Evolutionary conservation across 2,113 vertebrate genomes (phyloP).

Genomic region (Gymnocephalus cernua): DNA sequence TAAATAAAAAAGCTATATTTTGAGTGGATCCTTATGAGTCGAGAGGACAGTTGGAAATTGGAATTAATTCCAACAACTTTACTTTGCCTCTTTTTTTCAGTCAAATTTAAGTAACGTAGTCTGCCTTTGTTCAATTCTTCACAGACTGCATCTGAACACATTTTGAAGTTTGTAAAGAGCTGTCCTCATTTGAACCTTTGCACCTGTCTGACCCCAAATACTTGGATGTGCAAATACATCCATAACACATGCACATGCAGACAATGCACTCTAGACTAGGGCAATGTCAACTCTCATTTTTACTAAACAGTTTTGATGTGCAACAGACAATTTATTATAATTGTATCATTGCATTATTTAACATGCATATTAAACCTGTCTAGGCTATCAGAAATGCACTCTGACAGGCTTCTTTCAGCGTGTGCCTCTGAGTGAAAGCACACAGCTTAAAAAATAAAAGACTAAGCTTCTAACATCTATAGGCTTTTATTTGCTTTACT

Average conservation of each 20-base stretch:
- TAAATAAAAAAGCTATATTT: not conserved
- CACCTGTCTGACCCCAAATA: slow-evolving; percentile 74
- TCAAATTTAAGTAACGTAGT: too few relatives aligned
- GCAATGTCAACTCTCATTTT: not conserved
- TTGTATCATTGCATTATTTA: not conserved
- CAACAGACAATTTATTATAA: not conserved
- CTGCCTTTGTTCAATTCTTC: not conserved
- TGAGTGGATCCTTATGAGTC: not conserved
- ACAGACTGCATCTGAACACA: slow-evolving; percentile 12
- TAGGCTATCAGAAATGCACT: not conserved
- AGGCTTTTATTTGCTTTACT: slow-evolving; percentile 39
- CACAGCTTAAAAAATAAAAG: slow-evolving; percentile 16
- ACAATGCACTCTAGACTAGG: not conserved
- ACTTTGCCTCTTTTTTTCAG: not conserved
- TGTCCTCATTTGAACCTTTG: slow-evolving; percentile 54
- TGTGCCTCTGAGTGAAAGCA: slow-evolving; percentile 5
- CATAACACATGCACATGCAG: slow-evolving; percentile 13
- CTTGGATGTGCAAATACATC: slow-evolving; percentile 27
- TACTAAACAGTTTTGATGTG: not conserved
- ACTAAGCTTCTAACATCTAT: slow-evolving; percentile 16
- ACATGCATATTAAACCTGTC: not conserved
- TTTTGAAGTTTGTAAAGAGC: slow-evolving; percentile 13
- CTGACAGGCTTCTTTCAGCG: not conserved
- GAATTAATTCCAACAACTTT: not conserved
- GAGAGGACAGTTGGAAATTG: not conserved